phyloP scores from a whole-genome alignment of 2,113 vertebrate genomes.

The Pygoscelis antarcticus region DNA sequence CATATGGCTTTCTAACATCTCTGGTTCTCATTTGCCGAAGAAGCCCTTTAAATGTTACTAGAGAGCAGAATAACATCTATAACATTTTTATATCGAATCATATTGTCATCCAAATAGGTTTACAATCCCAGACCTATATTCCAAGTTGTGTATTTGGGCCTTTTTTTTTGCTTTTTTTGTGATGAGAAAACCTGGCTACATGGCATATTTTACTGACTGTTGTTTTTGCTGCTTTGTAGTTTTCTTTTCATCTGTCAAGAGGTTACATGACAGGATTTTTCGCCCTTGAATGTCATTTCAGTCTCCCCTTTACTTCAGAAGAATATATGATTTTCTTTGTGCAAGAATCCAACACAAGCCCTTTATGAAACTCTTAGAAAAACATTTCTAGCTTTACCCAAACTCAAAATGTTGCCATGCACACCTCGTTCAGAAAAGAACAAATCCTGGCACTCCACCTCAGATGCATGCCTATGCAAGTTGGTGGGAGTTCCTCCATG shows the following conservation, averaged over 20 bases:
- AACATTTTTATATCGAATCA: slow-evolving; percentile 21
- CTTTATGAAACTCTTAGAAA: slow-evolving; percentile 12
- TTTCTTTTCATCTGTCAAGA: slow-evolving; percentile 64
- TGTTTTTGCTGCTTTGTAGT: slow-evolving; percentile 54
- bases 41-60: neutral
- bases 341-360: slow-evolving; percentile 18
- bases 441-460: neutral
- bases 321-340: slow-evolving; percentile 38
- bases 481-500: neutral
- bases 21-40: neutral
- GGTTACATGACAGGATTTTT: slow-evolving; percentile 63
- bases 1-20: neutral
- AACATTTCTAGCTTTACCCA: neutral
- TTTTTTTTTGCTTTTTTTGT: neutral
- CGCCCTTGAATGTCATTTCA: slow-evolving; percentile 43
- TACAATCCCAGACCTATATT: slow-evolving; percentile 11
- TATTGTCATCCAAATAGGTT: slow-evolving; percentile 27
- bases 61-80: neutral
- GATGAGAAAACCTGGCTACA: slow-evolving; percentile 47
- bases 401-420: neutral
- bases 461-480: neutral
- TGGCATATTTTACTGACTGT: slow-evolving; percentile 50
- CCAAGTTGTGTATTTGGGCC: neutral
- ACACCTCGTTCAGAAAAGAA: neutral
- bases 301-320: slow-evolving; percentile 50